Percentiles rank a stretch among this genome's conserved stretches.
These are phyloP conservation scores for Siphonodentalium dalli DNA, from an alignment of 2,888 invertebrate genomes.

Conservation along the genomic window DNA sequence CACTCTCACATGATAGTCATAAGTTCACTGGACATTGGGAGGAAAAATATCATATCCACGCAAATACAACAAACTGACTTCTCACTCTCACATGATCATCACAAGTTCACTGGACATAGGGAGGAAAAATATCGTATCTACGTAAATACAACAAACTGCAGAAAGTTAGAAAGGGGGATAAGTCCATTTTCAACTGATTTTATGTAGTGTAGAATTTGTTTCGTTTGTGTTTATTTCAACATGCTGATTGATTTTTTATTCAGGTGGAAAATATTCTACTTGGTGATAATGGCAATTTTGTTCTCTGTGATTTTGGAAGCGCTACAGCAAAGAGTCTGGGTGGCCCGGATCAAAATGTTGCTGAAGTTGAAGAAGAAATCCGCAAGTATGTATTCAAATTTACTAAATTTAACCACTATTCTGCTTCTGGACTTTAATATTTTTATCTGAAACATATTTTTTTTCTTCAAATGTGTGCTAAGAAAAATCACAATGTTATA, in stretches of 20 bases:
- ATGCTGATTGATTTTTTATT: conserved; percentile 25
- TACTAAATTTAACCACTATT: neutral
- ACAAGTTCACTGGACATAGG: too few species aligned
- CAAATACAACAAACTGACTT: too few species aligned
- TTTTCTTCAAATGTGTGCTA: neutral
- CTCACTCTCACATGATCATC: too few species aligned
- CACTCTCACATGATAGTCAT: too few species aligned
- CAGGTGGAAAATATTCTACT: conserved; percentile 88
- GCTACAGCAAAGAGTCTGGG: conserved; percentile 77
- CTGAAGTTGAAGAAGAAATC: conserved; percentile 81
- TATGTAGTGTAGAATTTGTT: too few species aligned
- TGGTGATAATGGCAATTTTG: conserved; percentile 77
- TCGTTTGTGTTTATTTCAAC: neutral
- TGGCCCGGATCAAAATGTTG: conserved; percentile 57
- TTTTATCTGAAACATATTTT: neutral
- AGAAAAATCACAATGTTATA: neutral
- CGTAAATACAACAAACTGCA: too few species aligned
- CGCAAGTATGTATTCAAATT: conserved; percentile 68
- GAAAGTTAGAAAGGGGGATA: too few species aligned
- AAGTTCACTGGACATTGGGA: too few species aligned
- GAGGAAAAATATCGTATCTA: too few species aligned
- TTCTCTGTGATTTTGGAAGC: conserved; percentile 93
- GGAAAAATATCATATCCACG: too few species aligned
- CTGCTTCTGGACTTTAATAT: neutral
- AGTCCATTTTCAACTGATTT: too few species aligned